Conservation (phyloP, 1,140 invertebrate species). For the Heterodera carotae region DNA sequence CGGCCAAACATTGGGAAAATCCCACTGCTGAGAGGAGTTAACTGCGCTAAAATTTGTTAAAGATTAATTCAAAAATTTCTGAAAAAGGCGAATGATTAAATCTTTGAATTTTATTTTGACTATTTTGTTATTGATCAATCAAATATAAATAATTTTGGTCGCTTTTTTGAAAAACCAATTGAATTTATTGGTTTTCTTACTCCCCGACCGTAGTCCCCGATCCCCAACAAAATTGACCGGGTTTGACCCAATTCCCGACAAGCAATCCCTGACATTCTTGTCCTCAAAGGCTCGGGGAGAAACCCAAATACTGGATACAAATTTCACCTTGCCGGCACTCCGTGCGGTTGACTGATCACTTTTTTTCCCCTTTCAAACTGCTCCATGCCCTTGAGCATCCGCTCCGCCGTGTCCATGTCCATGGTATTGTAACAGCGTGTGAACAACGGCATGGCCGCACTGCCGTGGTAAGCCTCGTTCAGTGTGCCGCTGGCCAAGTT, state of each 20-base stretch:
- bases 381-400: not conserved
- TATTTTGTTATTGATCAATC: too few species aligned
- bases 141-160: too few species aligned
- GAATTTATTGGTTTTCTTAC: too few species aligned
- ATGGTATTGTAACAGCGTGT: not conserved
- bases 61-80: too few species aligned
- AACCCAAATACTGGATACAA: too few species aligned
- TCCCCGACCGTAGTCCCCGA: too few species aligned
- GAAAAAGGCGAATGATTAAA: too few species aligned
- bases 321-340: not conserved
- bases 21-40: not conserved
- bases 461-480: slow-evolving; percentile 14
- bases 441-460: slow-evolving; percentile 29
- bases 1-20: not conserved
- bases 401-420: not conserved
- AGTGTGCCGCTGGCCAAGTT: not conserved
- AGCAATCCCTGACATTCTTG: not conserved
- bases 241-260: too few species aligned
- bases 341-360: not conserved
- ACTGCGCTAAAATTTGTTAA: not conserved
- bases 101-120: too few species aligned
- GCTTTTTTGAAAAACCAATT: too few species aligned
- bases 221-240: too few species aligned
- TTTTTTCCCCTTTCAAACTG: not conserved
- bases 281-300: too few species aligned